Evolutionary conservation across 2,113 vertebrate species (phyloP).

Genomic region (Panthera leo): DNA sequence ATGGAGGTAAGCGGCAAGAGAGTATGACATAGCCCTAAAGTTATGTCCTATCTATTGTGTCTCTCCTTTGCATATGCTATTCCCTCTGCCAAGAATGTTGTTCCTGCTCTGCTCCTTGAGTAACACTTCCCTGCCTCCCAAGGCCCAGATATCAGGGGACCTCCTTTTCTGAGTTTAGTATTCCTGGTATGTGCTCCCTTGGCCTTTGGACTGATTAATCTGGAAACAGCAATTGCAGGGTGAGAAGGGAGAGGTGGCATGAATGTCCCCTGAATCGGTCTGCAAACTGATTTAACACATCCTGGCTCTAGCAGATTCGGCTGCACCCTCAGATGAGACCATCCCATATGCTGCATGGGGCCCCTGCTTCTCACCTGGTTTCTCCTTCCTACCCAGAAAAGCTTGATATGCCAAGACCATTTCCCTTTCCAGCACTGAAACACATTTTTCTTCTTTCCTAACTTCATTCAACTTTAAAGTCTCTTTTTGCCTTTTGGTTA

Average conservation of each 20-base stretch:
- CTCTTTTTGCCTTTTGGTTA: neutral
- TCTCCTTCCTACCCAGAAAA: neutral
- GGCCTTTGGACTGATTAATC: neutral
- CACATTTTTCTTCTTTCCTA: neutral
- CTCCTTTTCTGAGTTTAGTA: neutral
- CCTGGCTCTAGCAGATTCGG: neutral
- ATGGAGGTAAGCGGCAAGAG: neutral
- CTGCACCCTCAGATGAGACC: neutral
- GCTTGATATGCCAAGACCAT: neutral
- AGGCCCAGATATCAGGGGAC: neutral
- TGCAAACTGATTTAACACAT: neutral
- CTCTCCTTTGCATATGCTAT: neutral
- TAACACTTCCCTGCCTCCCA: neutral
- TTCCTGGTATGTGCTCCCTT: neutral
- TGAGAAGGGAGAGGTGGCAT: neutral
- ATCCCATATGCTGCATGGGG: neutral
- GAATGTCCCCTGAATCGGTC: neutral
- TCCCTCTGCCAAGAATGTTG: neutral
- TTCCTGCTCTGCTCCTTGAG: neutral
- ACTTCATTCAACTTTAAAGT: neutral
- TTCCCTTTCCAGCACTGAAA: neutral
- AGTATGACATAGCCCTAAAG: neutral
- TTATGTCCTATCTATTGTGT: no score
- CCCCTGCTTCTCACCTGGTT: neutral
- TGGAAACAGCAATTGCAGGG: neutral